Conservation (phyloP, 2,888 invertebrate genomes). For the Tachina grossa region DNA sequence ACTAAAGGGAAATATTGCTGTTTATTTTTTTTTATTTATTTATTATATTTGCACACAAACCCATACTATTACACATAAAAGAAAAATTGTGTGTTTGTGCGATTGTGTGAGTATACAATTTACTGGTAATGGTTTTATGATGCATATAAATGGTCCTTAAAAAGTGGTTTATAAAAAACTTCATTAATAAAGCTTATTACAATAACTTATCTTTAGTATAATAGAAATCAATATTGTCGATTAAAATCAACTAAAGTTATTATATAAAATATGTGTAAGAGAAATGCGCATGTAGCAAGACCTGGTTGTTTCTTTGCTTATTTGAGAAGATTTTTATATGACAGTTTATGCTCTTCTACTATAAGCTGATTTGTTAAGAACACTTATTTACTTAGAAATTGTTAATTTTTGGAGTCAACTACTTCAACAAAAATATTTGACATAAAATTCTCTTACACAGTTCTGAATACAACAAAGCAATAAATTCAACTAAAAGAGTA, state of each 20-base stretch:
- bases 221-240: constrained; percentile 46
- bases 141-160: constrained; percentile 56
- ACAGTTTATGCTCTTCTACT: not conserved
- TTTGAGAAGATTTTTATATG: not conserved
- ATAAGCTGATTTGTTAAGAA: not conserved
- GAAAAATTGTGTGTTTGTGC: constrained; percentile 17
- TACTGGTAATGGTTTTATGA: constrained; percentile 56
- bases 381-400: too few relatives aligned
- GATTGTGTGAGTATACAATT: constrained; percentile 37
- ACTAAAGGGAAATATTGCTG: constrained; percentile 9
- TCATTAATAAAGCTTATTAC: constrained; percentile 35
- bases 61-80: constrained; percentile 5
- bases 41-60: constrained; percentile 26
- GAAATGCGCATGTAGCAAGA: not conserved
- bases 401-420: too few relatives aligned
- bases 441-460: too few relatives aligned
- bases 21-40: constrained; percentile 18
- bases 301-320: not conserved
- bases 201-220: constrained; percentile 22
- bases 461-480: too few relatives aligned
- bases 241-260: constrained; percentile 4
- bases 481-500: too few relatives aligned
- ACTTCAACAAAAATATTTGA: too few relatives aligned
- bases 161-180: constrained; percentile 41
- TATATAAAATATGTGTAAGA: not conserved